Evolutionary conservation across 1,140 invertebrate species (phyloP).

Genomic region (Tigriopus japonicus): DNA sequence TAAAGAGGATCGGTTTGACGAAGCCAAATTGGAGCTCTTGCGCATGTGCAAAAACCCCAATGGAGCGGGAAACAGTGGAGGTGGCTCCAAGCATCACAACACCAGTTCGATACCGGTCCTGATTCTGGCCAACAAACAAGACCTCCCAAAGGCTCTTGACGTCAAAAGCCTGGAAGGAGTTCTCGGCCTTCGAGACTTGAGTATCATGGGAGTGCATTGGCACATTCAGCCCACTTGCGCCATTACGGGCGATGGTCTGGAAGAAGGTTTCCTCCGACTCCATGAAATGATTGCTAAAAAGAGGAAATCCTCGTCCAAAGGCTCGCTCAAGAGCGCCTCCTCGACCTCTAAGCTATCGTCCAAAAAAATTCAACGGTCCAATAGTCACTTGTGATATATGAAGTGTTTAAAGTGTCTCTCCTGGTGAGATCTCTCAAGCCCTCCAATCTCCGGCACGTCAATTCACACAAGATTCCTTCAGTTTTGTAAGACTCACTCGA

Average conservation of each 20-base stretch:
- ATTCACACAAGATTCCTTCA: too few relatives aligned
- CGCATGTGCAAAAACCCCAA: slow-evolving; percentile 65
- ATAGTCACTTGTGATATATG: too few relatives aligned
- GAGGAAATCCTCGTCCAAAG: slow-evolving; percentile 36
- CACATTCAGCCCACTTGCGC: slow-evolving; percentile 16
- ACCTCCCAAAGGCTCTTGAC: slow-evolving; percentile 16
- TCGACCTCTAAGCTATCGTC: too few relatives aligned
- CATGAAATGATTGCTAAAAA: slow-evolving; percentile 87
- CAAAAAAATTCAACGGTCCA: too few relatives aligned
- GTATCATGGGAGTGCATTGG: slow-evolving; percentile 12
- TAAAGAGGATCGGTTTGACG: slow-evolving; percentile 74
- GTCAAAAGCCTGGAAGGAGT: slow-evolving; percentile 12
- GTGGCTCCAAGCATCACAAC: not conserved
- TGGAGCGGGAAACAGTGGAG: slow-evolving; percentile 48
- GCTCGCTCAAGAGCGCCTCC: too few relatives aligned
- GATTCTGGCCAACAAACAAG: slow-evolving; percentile 19
- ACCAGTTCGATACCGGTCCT: slow-evolving; percentile 28
- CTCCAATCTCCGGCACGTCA: too few relatives aligned
- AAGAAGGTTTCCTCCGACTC: slow-evolving; percentile 15
- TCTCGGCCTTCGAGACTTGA: slow-evolving; percentile 15
- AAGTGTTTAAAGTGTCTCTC: too few relatives aligned
- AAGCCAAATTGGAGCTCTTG: slow-evolving; percentile 81
- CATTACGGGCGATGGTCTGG: slow-evolving; percentile 12
- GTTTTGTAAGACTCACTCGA: too few relatives aligned
- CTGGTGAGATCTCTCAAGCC: too few relatives aligned